Base-by-base conservation (phyloP, 2,888 invertebrate genomes). In the Tuta absoluta region DNA sequence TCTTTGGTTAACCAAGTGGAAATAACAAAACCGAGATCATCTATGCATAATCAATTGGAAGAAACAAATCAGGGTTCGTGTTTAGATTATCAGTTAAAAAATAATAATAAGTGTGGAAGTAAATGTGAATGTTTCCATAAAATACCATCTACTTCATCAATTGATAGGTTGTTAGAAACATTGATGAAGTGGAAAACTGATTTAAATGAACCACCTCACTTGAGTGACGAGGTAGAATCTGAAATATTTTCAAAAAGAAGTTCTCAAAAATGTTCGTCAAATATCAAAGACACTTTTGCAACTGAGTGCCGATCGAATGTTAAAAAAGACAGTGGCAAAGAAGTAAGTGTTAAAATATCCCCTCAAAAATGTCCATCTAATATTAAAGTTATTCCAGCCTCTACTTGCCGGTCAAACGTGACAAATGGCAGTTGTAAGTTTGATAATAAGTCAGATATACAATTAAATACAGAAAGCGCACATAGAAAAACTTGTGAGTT, bases 101-200 rank as follows among this genome's bases (percentile, higher is more conserved):
- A 12, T 21, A 65, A 74, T n/a, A 38, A 64, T 23, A 37, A 58
- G 17, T 88, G 86, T 68, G 69, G 69, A 48, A 81, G 72, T 59
- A 71, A 81, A 38, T 81, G 82, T 69, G 71, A 70, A 65, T 90
- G 91, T 78, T 87, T 90, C 67, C 78, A 85, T 71, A 88, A 84
- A 76, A 65, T 75, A 5, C 90, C 90, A 41, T 91, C 91, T 57
- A 85, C 77, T 64, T 80, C 81, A 48, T 91, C 91, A 3, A 79
- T 91, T 66, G 83, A 90, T 68, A 79, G 80, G 66, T 75, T 90
- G 62, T 74, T 91, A 58, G 75, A 81, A 63, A 81, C 74, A 14
- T 79, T 89, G 67, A 65, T 71, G 1, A 78, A 81, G 67, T 81
- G 79, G 81, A 82, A 82, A 69, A 70, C 64, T 69, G 76, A 81